Evolutionary conservation across 2,888 invertebrate species (phyloP).

Genomic region (Reticulitermes lucifugus): DNA sequence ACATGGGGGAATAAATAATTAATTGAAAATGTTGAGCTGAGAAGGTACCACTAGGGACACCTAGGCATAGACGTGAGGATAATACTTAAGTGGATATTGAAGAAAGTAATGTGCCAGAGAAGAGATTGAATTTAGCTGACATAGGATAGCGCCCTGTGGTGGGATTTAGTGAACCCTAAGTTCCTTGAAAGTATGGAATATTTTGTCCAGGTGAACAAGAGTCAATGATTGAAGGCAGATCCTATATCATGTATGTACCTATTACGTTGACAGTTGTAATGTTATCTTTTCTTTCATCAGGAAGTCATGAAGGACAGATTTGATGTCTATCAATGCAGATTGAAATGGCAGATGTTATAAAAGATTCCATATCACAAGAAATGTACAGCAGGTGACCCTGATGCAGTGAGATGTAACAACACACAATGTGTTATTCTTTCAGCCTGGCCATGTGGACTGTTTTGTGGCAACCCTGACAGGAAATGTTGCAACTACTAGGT

Average conservation of each 20-base stretch:
- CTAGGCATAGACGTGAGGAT: no score
- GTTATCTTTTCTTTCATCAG: background rate
- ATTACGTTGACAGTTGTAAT: background rate
- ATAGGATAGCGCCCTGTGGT: no score
- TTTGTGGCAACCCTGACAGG: slow-evolving; percentile 75
- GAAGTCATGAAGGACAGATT: slow-evolving; percentile 33
- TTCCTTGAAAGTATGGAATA: no score
- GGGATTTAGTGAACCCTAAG: no score
- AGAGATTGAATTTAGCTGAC: no score
- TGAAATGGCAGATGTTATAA: slow-evolving; percentile 72
- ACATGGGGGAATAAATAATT: no score
- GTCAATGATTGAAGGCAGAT: no score
- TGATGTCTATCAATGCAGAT: slow-evolving; percentile 57
- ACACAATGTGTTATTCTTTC: slow-evolving; percentile 87
- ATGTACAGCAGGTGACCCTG: slow-evolving; percentile 71
- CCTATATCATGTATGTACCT: background rate
- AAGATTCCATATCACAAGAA: slow-evolving; percentile 69
- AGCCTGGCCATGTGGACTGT: slow-evolving; percentile 86
- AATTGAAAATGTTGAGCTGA: no score
- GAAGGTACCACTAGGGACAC: no score
- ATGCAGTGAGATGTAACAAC: slow-evolving; percentile 78
- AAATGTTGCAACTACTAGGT: slow-evolving; percentile 66
- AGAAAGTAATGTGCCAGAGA: no score
- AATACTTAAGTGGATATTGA: no score
- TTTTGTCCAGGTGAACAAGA: no score